phyloP scores from a whole-genome alignment of 2,888 invertebrate genomes.

The Lamellibrachia satsuma region DNA sequence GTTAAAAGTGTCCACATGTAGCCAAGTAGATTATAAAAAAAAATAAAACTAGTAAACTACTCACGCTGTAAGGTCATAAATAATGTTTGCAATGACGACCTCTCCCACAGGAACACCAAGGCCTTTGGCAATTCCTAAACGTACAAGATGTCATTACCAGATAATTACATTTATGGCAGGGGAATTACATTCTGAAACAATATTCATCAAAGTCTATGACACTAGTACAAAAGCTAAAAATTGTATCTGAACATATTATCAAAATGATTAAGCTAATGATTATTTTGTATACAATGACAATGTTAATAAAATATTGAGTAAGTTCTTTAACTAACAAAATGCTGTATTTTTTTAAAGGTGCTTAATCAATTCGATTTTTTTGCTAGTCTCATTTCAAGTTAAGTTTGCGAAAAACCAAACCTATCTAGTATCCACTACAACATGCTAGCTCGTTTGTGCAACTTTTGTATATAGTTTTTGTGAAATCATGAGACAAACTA shows the following conservation, averaged over 20 bases:
- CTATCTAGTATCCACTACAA: too few species aligned
- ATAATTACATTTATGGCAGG: too few species aligned
- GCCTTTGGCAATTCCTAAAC: conserved; percentile 31
- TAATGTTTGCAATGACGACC: conserved; percentile 36
- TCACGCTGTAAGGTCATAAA: conserved; percentile 39
- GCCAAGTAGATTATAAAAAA: too few species aligned
- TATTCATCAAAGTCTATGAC: not conserved
- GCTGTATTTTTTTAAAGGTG: not conserved
- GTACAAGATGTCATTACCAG: not conserved
- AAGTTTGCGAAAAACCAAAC: too few species aligned
- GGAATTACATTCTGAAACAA: too few species aligned
- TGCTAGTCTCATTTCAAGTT: too few species aligned
- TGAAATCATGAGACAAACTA: too few species aligned
- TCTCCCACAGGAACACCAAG: conserved; percentile 30
- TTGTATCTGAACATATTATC: not conserved
- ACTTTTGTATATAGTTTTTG: too few species aligned
- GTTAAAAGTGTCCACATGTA: not conserved
- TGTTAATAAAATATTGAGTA: not conserved
- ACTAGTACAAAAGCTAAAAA: not conserved
- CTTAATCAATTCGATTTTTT: not conserved
- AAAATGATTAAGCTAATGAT: not conserved
- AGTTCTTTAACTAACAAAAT: not conserved
- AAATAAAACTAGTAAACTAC: not conserved
- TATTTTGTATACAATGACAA: not conserved
- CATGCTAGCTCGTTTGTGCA: too few species aligned